Percentiles rank a stretch among this genome's conserved stretches.
phyloP scores from a whole-genome alignment of 1,140 invertebrate genomes.

The Euwallacea fornicatus region DNA sequence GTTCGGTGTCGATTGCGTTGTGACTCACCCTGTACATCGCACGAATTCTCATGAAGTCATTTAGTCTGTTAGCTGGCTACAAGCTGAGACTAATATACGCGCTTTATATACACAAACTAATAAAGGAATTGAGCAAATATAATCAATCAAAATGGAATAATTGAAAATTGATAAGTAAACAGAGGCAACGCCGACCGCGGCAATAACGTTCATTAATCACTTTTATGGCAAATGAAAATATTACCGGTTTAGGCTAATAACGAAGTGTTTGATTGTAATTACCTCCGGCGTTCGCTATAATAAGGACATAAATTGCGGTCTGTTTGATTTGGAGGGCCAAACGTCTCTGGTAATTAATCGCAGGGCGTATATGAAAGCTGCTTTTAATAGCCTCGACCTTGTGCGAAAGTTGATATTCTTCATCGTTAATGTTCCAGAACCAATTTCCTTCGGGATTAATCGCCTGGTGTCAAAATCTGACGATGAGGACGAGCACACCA shows the following conservation, averaged over 20 bases:
- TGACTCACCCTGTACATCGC: no score
- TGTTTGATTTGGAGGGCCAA: conserved; percentile 18
- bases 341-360: neutral
- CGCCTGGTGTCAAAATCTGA: conserved; percentile 65
- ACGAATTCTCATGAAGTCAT: no score
- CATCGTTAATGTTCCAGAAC: conserved; percentile 56
- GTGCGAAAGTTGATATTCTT: neutral
- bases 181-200: conserved; percentile 22
- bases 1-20: no score
- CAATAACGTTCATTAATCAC: conserved; percentile 29
- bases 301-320: conserved; percentile 11
- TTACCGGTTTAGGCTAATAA: conserved; percentile 31
- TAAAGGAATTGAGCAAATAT: conserved; percentile 34
- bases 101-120: neutral
- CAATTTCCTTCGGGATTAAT: conserved; percentile 73
- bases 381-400: neutral
- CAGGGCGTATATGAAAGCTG: neutral
- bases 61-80: no score
- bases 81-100: no score
- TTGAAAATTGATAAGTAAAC: conserved; percentile 37
- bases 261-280: conserved; percentile 36
- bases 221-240: conserved; percentile 36
- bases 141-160: conserved; percentile 39
- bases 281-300: conserved; percentile 1
- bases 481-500: conserved; percentile 56